phyloP scores from a whole-genome alignment of 2,797 vertebrate genomes.

The Enteromius mattozi region DNA sequence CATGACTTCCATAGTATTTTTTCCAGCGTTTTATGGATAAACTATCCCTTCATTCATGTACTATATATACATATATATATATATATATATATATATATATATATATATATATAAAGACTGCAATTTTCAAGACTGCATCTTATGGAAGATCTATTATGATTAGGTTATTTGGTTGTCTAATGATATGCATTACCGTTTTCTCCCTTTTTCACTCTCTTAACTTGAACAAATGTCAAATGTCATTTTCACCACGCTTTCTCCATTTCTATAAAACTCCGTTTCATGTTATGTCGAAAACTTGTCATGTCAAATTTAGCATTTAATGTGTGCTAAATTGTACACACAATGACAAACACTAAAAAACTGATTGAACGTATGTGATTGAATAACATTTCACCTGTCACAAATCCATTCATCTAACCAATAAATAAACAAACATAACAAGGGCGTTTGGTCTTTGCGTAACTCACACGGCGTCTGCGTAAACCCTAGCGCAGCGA shows the following conservation, averaged over 20 bases:
- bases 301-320: too few species aligned
- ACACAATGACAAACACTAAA: too few species aligned
- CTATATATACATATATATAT: too few species aligned
- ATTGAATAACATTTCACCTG: neutral
- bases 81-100: too few species aligned
- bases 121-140: too few species aligned
- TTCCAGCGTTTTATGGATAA: too few species aligned
- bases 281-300: neutral
- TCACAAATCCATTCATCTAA: neutral
- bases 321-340: neutral
- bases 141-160: too few species aligned
- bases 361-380: too few species aligned
- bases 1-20: too few species aligned
- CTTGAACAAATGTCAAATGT: neutral
- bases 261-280: neutral
- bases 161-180: neutral
- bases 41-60: too few species aligned
- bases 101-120: too few species aligned
- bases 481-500: conserved; percentile 24
- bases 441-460: neutral
- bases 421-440: neutral
- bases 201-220: neutral
- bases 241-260: neutral
- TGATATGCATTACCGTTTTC: neutral
- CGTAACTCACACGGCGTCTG: neutral